Conservation (phyloP, 2,113 vertebrate genomes). For the Scortum barcoo region DNA sequence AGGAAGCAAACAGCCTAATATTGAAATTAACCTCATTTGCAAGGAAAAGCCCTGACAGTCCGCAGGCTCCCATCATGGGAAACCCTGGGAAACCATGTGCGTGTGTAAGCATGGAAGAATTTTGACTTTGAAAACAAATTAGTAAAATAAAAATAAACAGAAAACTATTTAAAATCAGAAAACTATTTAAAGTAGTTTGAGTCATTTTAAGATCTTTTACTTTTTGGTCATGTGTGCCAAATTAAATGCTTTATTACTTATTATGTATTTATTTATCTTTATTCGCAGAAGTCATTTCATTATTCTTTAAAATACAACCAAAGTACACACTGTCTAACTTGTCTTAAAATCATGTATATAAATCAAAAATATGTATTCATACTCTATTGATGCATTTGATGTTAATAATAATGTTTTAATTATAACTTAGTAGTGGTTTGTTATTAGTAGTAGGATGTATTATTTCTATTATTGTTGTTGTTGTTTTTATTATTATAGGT, state of each 20-base stretch:
- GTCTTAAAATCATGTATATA: no score
- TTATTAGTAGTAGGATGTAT: background rate
- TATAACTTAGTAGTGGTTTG: background rate
- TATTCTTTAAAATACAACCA: background rate
- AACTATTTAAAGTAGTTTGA: background rate
- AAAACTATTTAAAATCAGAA: no score
- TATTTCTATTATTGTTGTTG: background rate
- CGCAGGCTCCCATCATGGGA: background rate
- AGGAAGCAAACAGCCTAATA: background rate
- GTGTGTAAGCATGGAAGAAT: background rate
- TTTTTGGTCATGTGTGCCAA: background rate
- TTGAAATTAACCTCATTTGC: slow-evolving; percentile 6
- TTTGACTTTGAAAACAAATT: no score
- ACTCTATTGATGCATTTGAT: background rate
- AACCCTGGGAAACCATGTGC: background rate
- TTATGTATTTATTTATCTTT: no score
- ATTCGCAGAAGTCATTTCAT: background rate
- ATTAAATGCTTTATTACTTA: background rate
- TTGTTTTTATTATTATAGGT: background rate
- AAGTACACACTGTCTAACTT: background rate
- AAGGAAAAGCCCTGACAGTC: background rate
- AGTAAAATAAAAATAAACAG: no score
- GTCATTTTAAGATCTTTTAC: no score
- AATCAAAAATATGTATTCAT: no score
- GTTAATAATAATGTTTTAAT: background rate